Evolutionary conservation across 2,888 invertebrate genomes (phyloP).

Genomic region (Acrocera orbiculus): DNA sequence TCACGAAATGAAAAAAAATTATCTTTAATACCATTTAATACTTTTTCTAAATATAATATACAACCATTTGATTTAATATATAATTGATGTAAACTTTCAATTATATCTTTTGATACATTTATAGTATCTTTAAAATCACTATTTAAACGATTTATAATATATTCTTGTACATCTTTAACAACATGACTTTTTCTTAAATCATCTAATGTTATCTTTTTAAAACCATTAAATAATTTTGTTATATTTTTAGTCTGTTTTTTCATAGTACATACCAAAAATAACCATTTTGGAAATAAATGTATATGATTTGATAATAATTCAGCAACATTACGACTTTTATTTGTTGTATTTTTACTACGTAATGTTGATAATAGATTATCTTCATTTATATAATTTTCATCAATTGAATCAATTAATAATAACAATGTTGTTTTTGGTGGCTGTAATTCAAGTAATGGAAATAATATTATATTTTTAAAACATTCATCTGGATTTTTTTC

Average conservation of each 20-base stretch:
- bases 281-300: constrained; percentile 83
- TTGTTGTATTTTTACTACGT: constrained; percentile 28
- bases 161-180: constrained; percentile 87
- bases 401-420: constrained; percentile 80
- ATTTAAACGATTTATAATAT: constrained; percentile 77
- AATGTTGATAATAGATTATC: constrained; percentile 36
- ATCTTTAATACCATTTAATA: constrained; percentile 82
- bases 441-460: constrained; percentile 70
- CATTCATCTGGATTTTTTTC: constrained; percentile 84
- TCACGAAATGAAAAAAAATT: constrained; percentile 82
- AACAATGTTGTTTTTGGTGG: constrained; percentile 73
- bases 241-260: constrained; percentile 68
- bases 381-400: constrained; percentile 52
- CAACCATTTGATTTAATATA: constrained; percentile 94
- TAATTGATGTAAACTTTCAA: constrained; percentile 85
- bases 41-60: constrained; percentile 70
- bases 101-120: constrained; percentile 79
- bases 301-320: constrained; percentile 77
- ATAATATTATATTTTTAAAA: constrained; percentile 70
- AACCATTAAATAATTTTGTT: constrained; percentile 68
- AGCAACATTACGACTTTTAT: constrained; percentile 49
- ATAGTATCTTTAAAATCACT: constrained; percentile 74
- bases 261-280: constrained; percentile 76
- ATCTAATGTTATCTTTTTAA: constrained; percentile 80
- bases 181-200: constrained; percentile 79